phyloP scores from a whole-genome alignment of 2,888 invertebrate genomes.

The Drosophila merina region DNA sequence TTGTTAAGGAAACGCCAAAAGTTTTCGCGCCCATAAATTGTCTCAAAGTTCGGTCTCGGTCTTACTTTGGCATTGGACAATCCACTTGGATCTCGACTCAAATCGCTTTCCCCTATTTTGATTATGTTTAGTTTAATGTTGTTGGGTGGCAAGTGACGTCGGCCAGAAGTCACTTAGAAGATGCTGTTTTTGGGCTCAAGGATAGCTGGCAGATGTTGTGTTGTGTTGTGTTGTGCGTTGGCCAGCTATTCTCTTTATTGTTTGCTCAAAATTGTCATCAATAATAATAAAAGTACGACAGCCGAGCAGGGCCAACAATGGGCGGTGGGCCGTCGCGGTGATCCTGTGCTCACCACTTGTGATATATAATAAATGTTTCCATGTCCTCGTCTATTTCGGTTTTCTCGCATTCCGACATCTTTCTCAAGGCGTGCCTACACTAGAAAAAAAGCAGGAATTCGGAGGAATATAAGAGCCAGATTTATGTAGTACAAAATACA shows the following conservation, averaged over 20 bases:
- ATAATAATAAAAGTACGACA: conserved; percentile 75
- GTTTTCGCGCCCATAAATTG: conserved; percentile 69
- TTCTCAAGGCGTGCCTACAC: background rate
- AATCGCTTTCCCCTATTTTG: conserved; percentile 42
- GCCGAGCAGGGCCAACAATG: conserved; percentile 53
- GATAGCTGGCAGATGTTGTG: conserved; percentile 38
- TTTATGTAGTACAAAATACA: too few relatives aligned
- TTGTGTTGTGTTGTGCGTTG: conserved; percentile 20
- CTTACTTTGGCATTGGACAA: conserved; percentile 14
- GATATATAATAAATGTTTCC: conserved; percentile 72
- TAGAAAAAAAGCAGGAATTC: background rate
- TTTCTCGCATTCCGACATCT: background rate
- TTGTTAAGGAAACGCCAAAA: conserved; percentile 65
- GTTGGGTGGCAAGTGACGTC: conserved; percentile 40
- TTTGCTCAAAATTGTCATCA: conserved; percentile 80
- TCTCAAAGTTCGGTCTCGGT: conserved; percentile 37
- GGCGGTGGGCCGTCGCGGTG: conserved; percentile 42
- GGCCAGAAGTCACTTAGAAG: conserved; percentile 25
- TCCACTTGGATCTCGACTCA: background rate
- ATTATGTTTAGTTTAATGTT: conserved; percentile 52
- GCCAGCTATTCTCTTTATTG: conserved; percentile 67
- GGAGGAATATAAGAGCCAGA: background rate
- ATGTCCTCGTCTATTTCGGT: conserved; percentile 43
- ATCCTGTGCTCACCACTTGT: conserved; percentile 66
- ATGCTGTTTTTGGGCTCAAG: conserved; percentile 3